Base-by-base conservation (phyloP, 2,797 vertebrate genomes). In the Kryptolebias ocellatus region DNA sequence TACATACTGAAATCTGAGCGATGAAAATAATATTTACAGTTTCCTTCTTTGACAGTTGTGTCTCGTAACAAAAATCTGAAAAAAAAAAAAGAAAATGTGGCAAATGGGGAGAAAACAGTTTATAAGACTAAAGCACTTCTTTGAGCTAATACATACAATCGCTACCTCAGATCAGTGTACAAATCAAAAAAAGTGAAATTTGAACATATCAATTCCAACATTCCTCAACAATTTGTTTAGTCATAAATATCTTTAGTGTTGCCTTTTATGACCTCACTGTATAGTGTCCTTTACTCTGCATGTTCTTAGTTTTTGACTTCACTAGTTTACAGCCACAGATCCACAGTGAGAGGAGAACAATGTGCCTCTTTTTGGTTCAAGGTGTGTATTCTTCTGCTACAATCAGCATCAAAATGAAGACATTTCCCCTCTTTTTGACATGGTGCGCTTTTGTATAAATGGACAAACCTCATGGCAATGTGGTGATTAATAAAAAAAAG, bases 21-120 rank as follows among this genome's bases (percentile, higher is more conserved):
- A 84, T 83, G 76, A 85, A 77, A 87, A 53, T 52, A 85, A 88
- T 90, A 92, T 92, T 86, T 92, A 92, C 90, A 92, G 86, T 83
- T 92, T 78, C 65, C 50, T 83, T 67, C 55, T 80, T 11, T 61
- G 85, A 84, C 76, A 81, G 81, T 83, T 89, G 81, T 64, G 65
- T 84, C 77, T 79, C 50, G 73, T 72, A 81, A 87, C 80, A 87
- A 90, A 83, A 34, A 51, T 72, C 55, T 53, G 74, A 62, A 70
- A 58, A 44, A 54, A 29, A 58, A 3, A 20, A 57, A 58, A 3
- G 17, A 57, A 80, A 71, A 72, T 55, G 79, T 74, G 74, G 71
- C 78, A 63, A 76, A 78, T 3, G 9, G 73, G 80, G 69, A 42
- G 72, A 84, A 80, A 76, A 11, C 8, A 24, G 72, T 76, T 79